Conservation (phyloP, 2,888 invertebrate species). For the Didymodactylos carnosus region DNA sequence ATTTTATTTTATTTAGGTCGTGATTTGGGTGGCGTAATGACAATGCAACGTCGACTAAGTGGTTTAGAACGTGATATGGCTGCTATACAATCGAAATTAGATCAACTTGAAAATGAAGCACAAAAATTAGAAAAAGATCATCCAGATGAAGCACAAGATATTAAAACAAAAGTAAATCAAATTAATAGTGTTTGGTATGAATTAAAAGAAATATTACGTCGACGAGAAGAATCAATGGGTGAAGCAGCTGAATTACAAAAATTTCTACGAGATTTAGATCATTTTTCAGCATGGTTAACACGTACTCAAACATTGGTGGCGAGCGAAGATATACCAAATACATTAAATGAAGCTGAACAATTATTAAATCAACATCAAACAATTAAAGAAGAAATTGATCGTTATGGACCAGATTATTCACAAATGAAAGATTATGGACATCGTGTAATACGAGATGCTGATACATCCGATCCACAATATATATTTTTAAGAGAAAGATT, state of each 20-base stretch:
- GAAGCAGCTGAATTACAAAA: constrained; percentile 95
- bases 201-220: constrained; percentile 64
- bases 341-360: constrained; percentile 65
- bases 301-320: constrained; percentile 79
- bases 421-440: constrained; percentile 99
- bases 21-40: constrained; percentile 87
- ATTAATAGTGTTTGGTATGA: constrained; percentile 89
- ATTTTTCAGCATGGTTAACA: constrained; percentile 77
- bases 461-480: constrained; percentile 77
- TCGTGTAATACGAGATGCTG: constrained; percentile 56
- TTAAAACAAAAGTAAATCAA: constrained; percentile 66
- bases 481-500: constrained; percentile 97
- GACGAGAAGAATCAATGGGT: constrained; percentile 81
- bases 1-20: not conserved
- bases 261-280: constrained; percentile 65
- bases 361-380: constrained; percentile 88
- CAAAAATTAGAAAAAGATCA: constrained; percentile 17
- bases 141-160: constrained; percentile 46
- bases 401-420: constrained; percentile 88
- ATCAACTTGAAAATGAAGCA: constrained; percentile 13
- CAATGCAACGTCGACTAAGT: constrained; percentile 74
- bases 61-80: constrained; percentile 97
- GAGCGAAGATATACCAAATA: constrained; percentile 32
- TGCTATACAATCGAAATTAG: constrained; percentile 75
- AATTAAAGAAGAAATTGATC: constrained; percentile 95